Evolutionary conservation across 2,797 vertebrate genomes (phyloP), one percentile per base, ranked within the genome.

Genomic region (Pseudochirops cupreus): DNA sequence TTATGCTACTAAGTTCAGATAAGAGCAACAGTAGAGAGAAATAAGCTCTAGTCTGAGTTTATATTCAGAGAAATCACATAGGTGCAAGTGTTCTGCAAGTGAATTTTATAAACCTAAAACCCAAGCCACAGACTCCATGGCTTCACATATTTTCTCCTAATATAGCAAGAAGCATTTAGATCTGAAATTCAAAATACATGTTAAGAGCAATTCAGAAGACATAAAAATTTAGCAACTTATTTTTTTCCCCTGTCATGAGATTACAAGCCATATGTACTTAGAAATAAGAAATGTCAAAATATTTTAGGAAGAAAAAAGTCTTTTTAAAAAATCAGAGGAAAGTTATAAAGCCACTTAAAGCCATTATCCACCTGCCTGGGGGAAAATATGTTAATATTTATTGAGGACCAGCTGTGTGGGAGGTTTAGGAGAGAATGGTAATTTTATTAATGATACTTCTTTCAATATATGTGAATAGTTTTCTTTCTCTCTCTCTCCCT

Each of bases 371-470:
- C 50, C 1, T 12, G 12, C 56, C 56, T 53, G 13, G 1, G n/a
- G 52, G 62, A 16, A 53, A 14, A 12, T 31, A 9, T 39, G 54
- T 46, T 55, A 0, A 46, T 4, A 55, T 91, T 53, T 91, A 55
- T 33, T 56, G 14, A 28, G 89, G 55, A 28, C 54, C 7, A 0
- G 55, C 56, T 5, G n/a, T 1, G 2, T 5, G 28, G 58, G 62
- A 18, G 52, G 18, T 39, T 31, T 1, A 50, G 39, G n/a, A 87
- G 74, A 87, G 74, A 87, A 87, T 87, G 11, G 39, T 50, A 50
- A 87, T 87, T 91, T 91, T 91, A 91, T 91, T 91, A 91, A 91
- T 91, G 90, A 91, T 54, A 55, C 53, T 91, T 91, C 90, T 55
- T 53, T 55, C 29, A 21, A 1, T 55, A 33, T 55, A 52, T 55